Evolutionary conservation across 2,797 vertebrate species (phyloP), one percentile per base, ranked within the genome.

Genomic region (Hafferia zeledoni): DNA sequence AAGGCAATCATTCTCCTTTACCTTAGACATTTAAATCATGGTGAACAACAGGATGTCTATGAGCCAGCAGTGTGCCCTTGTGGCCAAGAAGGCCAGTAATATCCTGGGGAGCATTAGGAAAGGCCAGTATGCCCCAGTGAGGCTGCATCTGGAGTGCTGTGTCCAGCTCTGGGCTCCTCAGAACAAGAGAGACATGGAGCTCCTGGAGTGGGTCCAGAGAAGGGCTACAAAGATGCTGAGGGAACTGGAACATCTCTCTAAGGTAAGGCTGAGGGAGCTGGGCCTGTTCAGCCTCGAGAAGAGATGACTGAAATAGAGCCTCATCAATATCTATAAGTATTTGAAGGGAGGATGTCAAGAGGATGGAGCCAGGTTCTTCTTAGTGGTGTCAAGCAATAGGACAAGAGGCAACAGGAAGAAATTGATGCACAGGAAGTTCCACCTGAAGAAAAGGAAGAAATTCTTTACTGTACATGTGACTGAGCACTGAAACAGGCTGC

Each of bases 151-250:
- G 35, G 8, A 50, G 18, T 41, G 30, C 46, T 50, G 46, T 28
- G 46, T 22, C 46, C 35, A 22, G 4, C 25, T 41, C 35, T 61
- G 46, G 22, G 14, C 35, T 61, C 35, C 44, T 60, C 35, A 49
- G 46, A 6, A 41, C 30, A 13, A 13, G 23, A 41, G 35, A 61
- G 35, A 41, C 30, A 50, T 19, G 46, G 13, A 61, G 17, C 11
- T 61, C 46, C 30, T 41, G 8, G 17, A 61, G 18, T 5, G 7
- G 11, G 30, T 41, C 35, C 44, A 22, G 14, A 0, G 0, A 1
- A 50, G 30, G 35, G 6, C 5, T 2, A 10, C 5, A 8, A 27
- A 50, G 13, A 11, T 41, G 24, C 19, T 22, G 3, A 41, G 37
- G 4, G 57, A 8, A 28, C 23, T 7, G 4, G 46, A 41, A 11